These are phyloP conservation scores for Sceloporus undulatus DNA, from an alignment of 2,113 vertebrate species.

Conservation along the genomic window DNA sequence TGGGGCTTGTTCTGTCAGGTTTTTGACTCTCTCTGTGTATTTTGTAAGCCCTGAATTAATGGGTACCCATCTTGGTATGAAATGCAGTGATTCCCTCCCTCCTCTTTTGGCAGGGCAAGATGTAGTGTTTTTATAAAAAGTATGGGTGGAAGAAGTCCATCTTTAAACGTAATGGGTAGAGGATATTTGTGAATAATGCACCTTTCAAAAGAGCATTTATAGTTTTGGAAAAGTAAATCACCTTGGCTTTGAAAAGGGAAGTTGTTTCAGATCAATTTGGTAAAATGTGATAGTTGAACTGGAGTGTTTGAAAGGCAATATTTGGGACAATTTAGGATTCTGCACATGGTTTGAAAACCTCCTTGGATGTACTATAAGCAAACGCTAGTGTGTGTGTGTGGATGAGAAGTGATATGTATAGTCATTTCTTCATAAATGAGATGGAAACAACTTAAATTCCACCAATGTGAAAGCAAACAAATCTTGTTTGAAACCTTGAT, in stretches of 20 bases:
- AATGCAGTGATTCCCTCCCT: background rate
- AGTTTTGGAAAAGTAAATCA: background rate
- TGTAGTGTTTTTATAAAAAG: background rate
- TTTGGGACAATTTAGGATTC: background rate
- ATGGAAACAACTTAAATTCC: too few relatives aligned
- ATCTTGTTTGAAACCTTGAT: too few relatives aligned
- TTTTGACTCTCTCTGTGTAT: too few relatives aligned
- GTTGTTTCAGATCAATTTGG: background rate
- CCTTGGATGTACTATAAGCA: background rate
- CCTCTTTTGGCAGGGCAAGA: background rate
- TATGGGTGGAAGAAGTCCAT: background rate
- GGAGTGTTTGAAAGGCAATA: background rate
- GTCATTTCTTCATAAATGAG: too few relatives aligned
- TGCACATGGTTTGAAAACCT: background rate
- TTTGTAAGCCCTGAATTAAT: background rate
- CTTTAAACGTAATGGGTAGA: background rate
- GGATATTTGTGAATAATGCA: background rate
- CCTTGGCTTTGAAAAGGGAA: background rate
- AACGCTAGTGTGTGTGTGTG: background rate
- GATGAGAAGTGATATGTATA: background rate
- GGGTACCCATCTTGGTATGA: background rate
- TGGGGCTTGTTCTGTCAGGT: background rate
- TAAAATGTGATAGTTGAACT: background rate
- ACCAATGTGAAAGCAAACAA: too few relatives aligned
- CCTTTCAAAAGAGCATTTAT: slow-evolving; percentile 3